Percentiles rank a stretch among this genome's conserved stretches.
Evolutionary conservation across 2,888 invertebrate species (phyloP).

Genomic region (Trichogramma evanescens): DNA sequence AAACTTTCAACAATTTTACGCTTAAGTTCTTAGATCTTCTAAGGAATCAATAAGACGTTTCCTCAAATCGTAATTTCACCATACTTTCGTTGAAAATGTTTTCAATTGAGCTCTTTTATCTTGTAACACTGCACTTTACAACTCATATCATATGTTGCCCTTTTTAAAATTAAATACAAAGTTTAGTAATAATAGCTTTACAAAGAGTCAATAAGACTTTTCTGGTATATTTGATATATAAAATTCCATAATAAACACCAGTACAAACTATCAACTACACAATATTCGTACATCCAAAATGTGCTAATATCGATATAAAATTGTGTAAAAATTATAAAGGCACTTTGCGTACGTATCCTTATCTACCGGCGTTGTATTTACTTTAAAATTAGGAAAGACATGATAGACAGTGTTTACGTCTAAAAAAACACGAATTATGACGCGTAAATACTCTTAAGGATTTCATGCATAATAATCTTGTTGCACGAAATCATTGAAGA

Average conservation of each 20-base stretch:
- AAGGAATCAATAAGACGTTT: too few species aligned
- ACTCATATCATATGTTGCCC: too few species aligned
- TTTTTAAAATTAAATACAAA: constrained; percentile 12
- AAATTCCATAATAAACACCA: too few species aligned
- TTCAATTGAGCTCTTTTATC: too few species aligned
- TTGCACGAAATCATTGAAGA: constrained; percentile 25
- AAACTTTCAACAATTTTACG: too few species aligned
- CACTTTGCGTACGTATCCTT: constrained; percentile 16
- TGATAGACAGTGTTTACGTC: constrained; percentile 7
- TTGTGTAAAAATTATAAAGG: constrained; percentile 22
- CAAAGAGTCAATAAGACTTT: constrained; percentile 15
- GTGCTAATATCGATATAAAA: constrained; percentile 20
- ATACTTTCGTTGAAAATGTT: too few species aligned
- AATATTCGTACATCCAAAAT: constrained; percentile 3
- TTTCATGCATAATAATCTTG: neutral
- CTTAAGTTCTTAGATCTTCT: too few species aligned
- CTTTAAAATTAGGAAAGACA: constrained; percentile 18
- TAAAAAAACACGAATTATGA: constrained; percentile 16
- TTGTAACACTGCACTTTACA: too few species aligned
- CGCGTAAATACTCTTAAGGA: constrained; percentile 1
- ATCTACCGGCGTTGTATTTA: constrained; percentile 6
- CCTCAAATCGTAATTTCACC: too few species aligned
- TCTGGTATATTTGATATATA: constrained; percentile 7
- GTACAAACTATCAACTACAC: too few species aligned
- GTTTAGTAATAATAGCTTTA: constrained; percentile 8